Evolutionary conservation across 2,797 vertebrate species (phyloP).

Genomic region (Threskiornis aethiopicus): DNA sequence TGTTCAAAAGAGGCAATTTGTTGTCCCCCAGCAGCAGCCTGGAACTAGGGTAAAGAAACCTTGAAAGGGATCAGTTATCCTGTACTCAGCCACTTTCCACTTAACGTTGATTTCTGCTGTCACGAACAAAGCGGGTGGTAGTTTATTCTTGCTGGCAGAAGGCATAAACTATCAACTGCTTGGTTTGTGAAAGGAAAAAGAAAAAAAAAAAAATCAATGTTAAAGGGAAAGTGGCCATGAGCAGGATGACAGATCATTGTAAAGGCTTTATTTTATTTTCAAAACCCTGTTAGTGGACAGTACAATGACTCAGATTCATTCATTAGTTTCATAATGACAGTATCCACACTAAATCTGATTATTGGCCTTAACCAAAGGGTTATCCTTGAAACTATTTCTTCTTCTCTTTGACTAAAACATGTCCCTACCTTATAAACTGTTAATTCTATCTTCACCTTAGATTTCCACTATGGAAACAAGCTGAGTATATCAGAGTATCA

Average conservation of each 20-base stretch:
- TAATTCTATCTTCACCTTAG: background rate
- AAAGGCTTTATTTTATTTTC: conserved; percentile 41
- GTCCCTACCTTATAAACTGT: background rate
- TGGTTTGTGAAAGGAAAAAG: background rate
- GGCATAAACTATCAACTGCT: conserved; percentile 30
- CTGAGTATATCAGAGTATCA: background rate
- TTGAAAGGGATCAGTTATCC: conserved; percentile 39
- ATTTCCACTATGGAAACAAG: background rate
- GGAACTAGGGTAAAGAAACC: conserved; percentile 33
- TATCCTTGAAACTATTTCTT: background rate
- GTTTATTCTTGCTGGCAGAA: conserved; percentile 53
- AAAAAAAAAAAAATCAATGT: background rate
- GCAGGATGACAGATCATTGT: background rate
- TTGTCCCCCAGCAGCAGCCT: background rate
- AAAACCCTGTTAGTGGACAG: background rate
- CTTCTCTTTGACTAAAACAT: background rate
- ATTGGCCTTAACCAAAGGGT: background rate
- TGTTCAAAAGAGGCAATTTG: conserved; percentile 33
- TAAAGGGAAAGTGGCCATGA: conserved; percentile 32
- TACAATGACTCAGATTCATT: background rate
- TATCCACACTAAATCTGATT: background rate
- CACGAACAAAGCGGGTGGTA: background rate
- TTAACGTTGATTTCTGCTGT: conserved; percentile 48
- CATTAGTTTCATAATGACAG: background rate
- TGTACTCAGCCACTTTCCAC: background rate